Evolutionary conservation across 2,113 vertebrate species (phyloP).

Genomic region (Opisthocomus hoazin): DNA sequence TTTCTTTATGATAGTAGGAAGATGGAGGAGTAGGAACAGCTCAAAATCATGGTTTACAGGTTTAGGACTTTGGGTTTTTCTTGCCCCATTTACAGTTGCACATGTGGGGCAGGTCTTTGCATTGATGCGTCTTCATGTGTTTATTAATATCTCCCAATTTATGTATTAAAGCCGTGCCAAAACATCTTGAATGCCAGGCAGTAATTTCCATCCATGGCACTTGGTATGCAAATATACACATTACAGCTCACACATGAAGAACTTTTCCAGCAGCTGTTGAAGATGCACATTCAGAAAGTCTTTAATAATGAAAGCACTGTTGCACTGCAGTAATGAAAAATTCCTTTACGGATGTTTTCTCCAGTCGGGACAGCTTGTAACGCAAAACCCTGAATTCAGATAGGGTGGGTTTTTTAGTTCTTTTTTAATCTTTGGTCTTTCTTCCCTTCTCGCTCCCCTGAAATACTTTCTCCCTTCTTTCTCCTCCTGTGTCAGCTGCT

Average conservation of each 20-base stretch:
- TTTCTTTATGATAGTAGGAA: background rate
- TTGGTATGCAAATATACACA: background rate
- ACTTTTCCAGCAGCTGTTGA: constrained; percentile 33
- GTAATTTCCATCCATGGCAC: background rate
- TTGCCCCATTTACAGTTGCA: background rate
- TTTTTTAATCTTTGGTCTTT: constrained; percentile 17
- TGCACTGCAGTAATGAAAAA: constrained; percentile 27
- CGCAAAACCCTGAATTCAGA: background rate
- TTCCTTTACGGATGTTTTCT: constrained; percentile 24
- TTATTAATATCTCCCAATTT: background rate
- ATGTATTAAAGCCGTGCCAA: background rate
- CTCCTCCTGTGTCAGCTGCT: constrained; percentile 60
- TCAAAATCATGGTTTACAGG: background rate
- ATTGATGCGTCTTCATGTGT: background rate
- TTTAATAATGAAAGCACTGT: constrained; percentile 13
- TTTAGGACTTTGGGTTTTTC: background rate
- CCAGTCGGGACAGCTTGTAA: background rate
- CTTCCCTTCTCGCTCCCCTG: background rate
- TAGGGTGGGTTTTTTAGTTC: background rate
- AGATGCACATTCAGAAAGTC: constrained; percentile 9
- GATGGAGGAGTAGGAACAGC: background rate
- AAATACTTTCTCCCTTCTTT: constrained; percentile 15
- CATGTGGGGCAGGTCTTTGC: background rate
- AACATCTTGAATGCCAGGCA: background rate
- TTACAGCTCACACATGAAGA: constrained; percentile 31